These are phyloP conservation scores for Parnassius smintheus DNA, from an alignment of 2,888 invertebrate species.

Conservation along the genomic window DNA sequence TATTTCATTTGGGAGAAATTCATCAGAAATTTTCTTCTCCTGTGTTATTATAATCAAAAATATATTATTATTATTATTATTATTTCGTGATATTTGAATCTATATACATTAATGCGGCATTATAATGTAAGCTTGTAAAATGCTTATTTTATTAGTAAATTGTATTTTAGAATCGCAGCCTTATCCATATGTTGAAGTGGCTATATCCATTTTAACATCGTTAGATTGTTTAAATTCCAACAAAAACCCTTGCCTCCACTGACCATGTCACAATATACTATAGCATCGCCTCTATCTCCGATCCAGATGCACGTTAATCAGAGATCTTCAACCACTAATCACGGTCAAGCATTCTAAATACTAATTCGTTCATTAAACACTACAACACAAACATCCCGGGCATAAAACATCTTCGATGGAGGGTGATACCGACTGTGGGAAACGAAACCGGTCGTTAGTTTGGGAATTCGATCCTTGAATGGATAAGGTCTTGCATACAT, in stretches of 20 bases:
- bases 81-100: too few relatives aligned
- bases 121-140: not conserved
- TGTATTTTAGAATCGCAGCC: not conserved
- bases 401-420: conserved; percentile 17
- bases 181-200: conserved; percentile 13
- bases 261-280: not conserved
- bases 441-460: conserved; percentile 34
- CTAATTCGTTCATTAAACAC: conserved; percentile 26
- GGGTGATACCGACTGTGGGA: conserved; percentile 32
- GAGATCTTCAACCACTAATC: conserved; percentile 19
- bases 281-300: conserved; percentile 9
- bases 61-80: too few relatives aligned
- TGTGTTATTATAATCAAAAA: too few relatives aligned
- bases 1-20: too few relatives aligned
- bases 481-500: conserved; percentile 2
- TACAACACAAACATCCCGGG: conserved; percentile 16
- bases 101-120: too few relatives aligned
- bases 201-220: conserved; percentile 14
- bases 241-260: not conserved
- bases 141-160: conserved; percentile 7
- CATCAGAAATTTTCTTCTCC: too few relatives aligned
- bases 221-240: conserved; percentile 1
- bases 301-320: conserved; percentile 13
- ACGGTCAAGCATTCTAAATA: conserved; percentile 23
- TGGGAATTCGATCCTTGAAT: conserved; percentile 28